Evolutionary conservation across 2,888 invertebrate genomes (phyloP), one percentile per base, ranked within the genome.

Genomic region (Ashinkailepas kermadecensis): DNA sequence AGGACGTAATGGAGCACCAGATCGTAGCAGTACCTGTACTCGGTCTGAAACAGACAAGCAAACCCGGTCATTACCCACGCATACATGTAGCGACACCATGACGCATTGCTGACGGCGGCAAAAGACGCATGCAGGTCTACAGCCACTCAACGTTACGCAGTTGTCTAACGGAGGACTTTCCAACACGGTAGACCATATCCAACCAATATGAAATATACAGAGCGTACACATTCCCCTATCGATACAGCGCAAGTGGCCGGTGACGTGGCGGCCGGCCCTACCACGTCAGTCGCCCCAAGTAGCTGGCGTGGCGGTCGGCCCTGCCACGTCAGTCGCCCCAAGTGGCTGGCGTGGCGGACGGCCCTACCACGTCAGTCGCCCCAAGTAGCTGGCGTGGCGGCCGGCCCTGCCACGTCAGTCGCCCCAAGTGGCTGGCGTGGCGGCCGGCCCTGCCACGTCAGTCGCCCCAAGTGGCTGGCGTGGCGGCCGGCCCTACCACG

Each of bases 11-110:
- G 97, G 80, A 97, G 91, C 83, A 97, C 96, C 84, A 97, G 91
- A 88, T 97, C 97, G 89, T 97, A 97, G 88, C 97, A 96, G 89
- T 97, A 97, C 88, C 97, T 97, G 90, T 97, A 97, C 89, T 97
- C 97, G 86, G 97, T 97, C 95, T 96, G 91, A 82, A 90, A 89
- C 59, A 39, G 39, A 39, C 39, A 39, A 4, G 39, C 86, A 85
- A 80, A 85, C 86, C 84, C 25, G 6, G 59, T 59, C 11, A 11
- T 59, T 59, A 4, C 15, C 59, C 39, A 39, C 4, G 39, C 39
- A 39, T 39, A 4, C 39, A 3, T 39, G 39, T 39, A 39, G 39
- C 39, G 4, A 39, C 39, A 4, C 39, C 39, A 39, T 39, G 39
- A 4, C 39, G 39, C 39, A 39, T 39, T 39, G 39, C 39, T 39